Evolutionary conservation across 37 sponge, comb jelly and placozoan genomes (phyloP), one percentile per base, ranked within the genome.

Genomic region (Bolinopsis microptera): DNA sequence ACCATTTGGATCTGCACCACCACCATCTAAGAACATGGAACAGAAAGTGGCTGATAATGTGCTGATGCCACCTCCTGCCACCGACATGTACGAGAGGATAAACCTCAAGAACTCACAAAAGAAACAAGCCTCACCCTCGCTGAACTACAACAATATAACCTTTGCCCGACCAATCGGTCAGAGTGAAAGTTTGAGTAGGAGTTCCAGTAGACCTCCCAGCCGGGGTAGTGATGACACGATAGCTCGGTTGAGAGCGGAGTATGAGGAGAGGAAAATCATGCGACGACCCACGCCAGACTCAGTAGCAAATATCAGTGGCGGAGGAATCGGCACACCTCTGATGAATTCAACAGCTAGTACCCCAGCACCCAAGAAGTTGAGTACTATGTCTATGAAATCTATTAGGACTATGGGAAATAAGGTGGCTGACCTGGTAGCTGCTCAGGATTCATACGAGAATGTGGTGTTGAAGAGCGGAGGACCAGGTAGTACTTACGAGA

Each of bases 81-180:
- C 27, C 21, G 36, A 31, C 32, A 77, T 32, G 35, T 77, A 77
- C 80, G 80, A 77, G 80, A 77, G 80, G 18, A 77, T 77, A 1
- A 86, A 86, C 28, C 90, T 41, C 8, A 86, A 86, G 3, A 23
- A 86, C 61, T 5, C 23, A 35, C 32, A 24, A 23, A 38, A 30
- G 2, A 86, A 34, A 21, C 90, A 40, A 36, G 26, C 25, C 26
- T 3, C 24, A 16, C 27, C 61, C 61, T 24, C 26, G 8, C 21
- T 77, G 36, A 77, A 77, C 80, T 77, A 77, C 80, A 77, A 18
- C 37, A 77, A 77, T 32, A 77, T 77, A 27, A 77, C 80, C 34
- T 77, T 77, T 32, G 80, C 80, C 1, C 27, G 80, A 35, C 80
- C 80, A 3, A 77, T 77, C 3, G 80, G 80, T 22, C 80, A 77